These are phyloP conservation scores for Astur gentilis DNA, from an alignment of 2,113 vertebrate genomes.

Conservation along the genomic window DNA sequence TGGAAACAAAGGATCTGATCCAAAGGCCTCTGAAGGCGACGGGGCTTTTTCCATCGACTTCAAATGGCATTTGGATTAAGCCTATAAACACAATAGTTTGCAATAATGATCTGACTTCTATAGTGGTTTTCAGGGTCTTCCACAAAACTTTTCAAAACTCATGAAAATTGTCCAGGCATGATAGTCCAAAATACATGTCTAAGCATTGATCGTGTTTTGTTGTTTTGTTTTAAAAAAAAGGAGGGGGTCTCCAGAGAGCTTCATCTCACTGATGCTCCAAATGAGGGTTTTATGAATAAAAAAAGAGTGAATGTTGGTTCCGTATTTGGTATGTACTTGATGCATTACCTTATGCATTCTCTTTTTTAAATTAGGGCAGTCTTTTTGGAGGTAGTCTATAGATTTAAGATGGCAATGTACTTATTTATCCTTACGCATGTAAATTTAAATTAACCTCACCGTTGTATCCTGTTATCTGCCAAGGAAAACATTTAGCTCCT, in stretches of 20 bases:
- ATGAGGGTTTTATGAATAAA: neutral
- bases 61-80: neutral
- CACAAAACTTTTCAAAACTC: neutral
- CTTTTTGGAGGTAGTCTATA: neutral
- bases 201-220: neutral
- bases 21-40: neutral
- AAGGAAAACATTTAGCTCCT: conserved; percentile 22
- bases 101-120: neutral
- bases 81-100: neutral
- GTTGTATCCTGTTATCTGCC: neutral
- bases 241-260: neutral
- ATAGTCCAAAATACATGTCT: neutral
- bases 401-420: neutral
- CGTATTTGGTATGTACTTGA: neutral
- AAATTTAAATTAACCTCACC: neutral
- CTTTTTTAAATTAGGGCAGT: conserved; percentile 15
- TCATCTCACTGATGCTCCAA: neutral
- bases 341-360: neutral
- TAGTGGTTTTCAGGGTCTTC: neutral
- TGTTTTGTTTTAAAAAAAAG: neutral
- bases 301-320: neutral
- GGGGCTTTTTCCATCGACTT: neutral
- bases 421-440: neutral
- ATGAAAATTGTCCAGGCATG: neutral
- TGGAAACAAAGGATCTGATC: conserved; percentile 43